These are phyloP conservation scores for Leptestheria dahalacensis DNA, from an alignment of 1,140 invertebrate species.

Conservation along the genomic window DNA sequence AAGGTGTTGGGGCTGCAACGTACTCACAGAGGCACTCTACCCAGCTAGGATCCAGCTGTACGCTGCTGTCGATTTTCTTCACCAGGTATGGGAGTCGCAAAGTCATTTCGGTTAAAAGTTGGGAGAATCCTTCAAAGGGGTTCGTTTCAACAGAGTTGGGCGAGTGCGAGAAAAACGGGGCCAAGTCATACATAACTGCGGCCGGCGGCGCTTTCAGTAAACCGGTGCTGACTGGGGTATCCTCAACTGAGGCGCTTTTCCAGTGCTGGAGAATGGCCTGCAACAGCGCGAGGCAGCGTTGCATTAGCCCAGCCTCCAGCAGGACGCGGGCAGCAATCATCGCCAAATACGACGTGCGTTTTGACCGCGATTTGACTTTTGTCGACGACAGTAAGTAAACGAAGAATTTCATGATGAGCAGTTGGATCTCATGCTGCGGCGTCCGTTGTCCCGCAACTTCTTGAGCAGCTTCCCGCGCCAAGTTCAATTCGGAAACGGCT, in stretches of 20 bases:
- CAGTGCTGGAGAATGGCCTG: conserved; percentile 68
- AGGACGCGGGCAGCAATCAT: conserved; percentile 59
- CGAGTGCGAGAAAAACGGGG: conserved; percentile 86
- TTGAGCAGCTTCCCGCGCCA: conserved; percentile 38
- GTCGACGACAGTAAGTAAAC: conserved; percentile 48
- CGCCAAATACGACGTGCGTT: conserved; percentile 50
- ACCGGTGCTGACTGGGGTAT: conserved; percentile 33
- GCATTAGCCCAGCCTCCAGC: conserved; percentile 57
- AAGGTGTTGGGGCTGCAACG: conserved; percentile 81
- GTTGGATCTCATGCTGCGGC: conserved; percentile 59
- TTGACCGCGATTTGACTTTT: conserved; percentile 38
- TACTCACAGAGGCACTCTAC: conserved; percentile 79
- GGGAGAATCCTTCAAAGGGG: conserved; percentile 84
- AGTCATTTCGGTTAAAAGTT: conserved; percentile 86
- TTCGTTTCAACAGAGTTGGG: conserved; percentile 70
- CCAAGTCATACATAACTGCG: conserved; percentile 76
- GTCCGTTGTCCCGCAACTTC: conserved; percentile 39
- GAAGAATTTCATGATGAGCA: conserved; percentile 51
- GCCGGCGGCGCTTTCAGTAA: conserved; percentile 67
- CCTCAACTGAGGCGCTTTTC: conserved; percentile 42
- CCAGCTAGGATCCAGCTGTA: conserved; percentile 40
- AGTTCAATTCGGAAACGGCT: conserved; percentile 60
- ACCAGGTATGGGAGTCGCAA: conserved; percentile 88
- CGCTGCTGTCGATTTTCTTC: conserved; percentile 38
- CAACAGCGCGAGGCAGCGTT: conserved; percentile 64